Conservation (phyloP, 2,888 invertebrate species). For the Eupithecia centaureata region DNA sequence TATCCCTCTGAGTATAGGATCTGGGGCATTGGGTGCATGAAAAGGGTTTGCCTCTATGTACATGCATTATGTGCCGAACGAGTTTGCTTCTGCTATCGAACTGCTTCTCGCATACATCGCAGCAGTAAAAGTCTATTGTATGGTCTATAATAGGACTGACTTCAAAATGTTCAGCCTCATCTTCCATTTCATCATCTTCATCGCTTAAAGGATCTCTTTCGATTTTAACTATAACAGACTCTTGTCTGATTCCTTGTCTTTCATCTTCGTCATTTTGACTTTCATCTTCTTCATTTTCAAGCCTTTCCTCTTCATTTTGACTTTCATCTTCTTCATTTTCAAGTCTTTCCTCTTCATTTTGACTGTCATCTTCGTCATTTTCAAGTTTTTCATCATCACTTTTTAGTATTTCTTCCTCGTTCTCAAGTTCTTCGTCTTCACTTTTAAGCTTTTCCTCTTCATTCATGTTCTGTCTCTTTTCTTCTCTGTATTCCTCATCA, state of each 20-base stretch:
- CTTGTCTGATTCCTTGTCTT: background rate
- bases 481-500: background rate
- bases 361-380: background rate
- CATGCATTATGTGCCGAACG: slow-evolving; percentile 19
- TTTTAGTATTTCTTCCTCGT: background rate
- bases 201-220: slow-evolving; percentile 23
- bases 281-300: background rate
- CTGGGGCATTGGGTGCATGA: slow-evolving; percentile 15
- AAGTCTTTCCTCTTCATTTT: background rate
- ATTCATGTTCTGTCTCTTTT: background rate
- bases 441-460: background rate
- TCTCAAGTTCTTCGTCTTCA: background rate
- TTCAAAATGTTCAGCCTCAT: background rate
- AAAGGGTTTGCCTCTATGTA: slow-evolving; percentile 19
- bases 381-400: background rate
- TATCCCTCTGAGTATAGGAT: slow-evolving; percentile 18
- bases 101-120: slow-evolving; percentile 22
- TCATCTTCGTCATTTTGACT: background rate
- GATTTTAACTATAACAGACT: slow-evolving; percentile 6
- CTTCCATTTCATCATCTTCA: background rate
- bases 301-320: background rate
- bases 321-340: background rate
- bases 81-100: slow-evolving; percentile 17
- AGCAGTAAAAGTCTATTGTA: slow-evolving; percentile 1
- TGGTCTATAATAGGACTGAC: background rate